These are phyloP conservation scores for Cancer borealis DNA, from an alignment of 2,888 invertebrate genomes.

Conservation along the genomic window DNA sequence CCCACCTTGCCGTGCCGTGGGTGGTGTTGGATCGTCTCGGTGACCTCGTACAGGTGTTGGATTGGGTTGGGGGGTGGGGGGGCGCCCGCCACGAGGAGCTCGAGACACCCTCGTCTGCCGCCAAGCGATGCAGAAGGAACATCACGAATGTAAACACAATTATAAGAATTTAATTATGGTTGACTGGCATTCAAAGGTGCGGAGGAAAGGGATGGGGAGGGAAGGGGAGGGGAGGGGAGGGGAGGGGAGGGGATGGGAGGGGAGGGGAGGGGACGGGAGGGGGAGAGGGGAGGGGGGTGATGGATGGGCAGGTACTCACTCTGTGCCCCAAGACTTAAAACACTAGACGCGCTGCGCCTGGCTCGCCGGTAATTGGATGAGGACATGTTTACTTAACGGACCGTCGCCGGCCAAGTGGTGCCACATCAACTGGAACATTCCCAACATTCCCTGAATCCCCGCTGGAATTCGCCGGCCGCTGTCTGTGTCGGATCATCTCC, in stretches of 20 bases:
- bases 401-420: constrained; percentile 67
- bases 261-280: background rate
- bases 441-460: constrained; percentile 68
- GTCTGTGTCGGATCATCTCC: constrained; percentile 72
- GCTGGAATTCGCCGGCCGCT: constrained; percentile 66
- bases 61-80: background rate
- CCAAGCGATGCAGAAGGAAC: background rate
- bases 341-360: constrained; percentile 48
- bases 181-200: constrained; percentile 39
- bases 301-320: background rate
- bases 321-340: constrained; percentile 47
- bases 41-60: constrained; percentile 1
- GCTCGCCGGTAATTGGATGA: constrained; percentile 62
- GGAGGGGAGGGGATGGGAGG: background rate
- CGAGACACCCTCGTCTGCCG: background rate
- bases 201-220: background rate
- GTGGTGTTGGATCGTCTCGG: background rate
- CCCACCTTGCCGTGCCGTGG: background rate
- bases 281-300: background rate
- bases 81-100: background rate
- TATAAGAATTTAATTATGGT: constrained; percentile 38
- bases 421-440: constrained; percentile 67
- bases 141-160: constrained; percentile 33
- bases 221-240: background rate
- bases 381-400: constrained; percentile 70